phyloP scores from a whole-genome alignment of 2,113 vertebrate species.

The Microtus montanus region DNA sequence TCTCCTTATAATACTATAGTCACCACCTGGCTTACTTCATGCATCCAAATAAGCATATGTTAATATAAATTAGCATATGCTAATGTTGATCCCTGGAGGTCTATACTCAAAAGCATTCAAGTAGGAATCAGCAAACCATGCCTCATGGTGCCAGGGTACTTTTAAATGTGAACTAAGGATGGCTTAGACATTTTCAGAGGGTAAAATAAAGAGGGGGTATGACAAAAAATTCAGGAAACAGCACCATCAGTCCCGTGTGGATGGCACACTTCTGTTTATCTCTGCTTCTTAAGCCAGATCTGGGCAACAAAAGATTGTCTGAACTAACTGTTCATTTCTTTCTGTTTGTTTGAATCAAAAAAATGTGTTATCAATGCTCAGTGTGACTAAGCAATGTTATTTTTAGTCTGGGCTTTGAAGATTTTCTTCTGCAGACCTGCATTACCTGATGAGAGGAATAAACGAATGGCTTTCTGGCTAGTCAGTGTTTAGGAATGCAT shows the following conservation, averaged over 20 bases:
- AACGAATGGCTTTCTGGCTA: not conserved
- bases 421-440: not conserved
- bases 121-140: not conserved
- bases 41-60: constrained; percentile 11
- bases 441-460: not conserved
- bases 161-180: not conserved
- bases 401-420: constrained; percentile 52
- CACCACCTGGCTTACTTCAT: not conserved
- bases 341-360: constrained; percentile 75
- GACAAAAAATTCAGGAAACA: constrained; percentile 42
- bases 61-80: constrained; percentile 29
- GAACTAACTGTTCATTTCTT: constrained; percentile 61
- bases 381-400: constrained; percentile 63
- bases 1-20: not conserved
- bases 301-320: constrained; percentile 73
- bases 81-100: not conserved
- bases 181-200: not conserved
- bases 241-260: not conserved
- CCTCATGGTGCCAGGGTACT: not conserved
- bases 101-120: not conserved
- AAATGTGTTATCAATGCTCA: not conserved
- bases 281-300: constrained; percentile 70
- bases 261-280: constrained; percentile 47
- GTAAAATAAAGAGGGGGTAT: not conserved
- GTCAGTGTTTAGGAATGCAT: not conserved